Evolutionary conservation across 2,888 invertebrate genomes (phyloP), one percentile per base, ranked within the genome.

Genomic region (Apamea sordens): DNA sequence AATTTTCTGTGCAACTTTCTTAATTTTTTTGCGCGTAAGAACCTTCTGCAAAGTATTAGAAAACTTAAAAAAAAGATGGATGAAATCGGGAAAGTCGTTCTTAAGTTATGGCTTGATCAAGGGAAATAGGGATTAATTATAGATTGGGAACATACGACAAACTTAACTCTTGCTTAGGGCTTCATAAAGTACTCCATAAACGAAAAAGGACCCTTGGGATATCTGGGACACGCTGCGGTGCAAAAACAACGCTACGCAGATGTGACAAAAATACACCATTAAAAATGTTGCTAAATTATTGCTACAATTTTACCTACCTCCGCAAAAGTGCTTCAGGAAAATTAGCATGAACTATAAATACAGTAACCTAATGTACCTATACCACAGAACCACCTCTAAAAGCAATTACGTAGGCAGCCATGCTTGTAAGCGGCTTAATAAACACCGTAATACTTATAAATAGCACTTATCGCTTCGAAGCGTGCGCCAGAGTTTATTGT

Each of bases 401-500:
- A 59, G 3, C 36, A 1, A 61, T 72, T 44, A 65, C 61, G 36
- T 73, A 50, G 59, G n/a, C 59, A 73, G 15, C 44, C 28, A 63
- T 50, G 44, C 32, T 44, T 75, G 69, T 73, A 41, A 75, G 64
- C 73, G 24, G 73, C 18, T 77, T 63, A 75, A 73, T 77, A 68
- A 70, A 77, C 82, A 77, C 74, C 44, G 89, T 90, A 87, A 90
- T 77, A 61, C 44, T 82, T 89, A 88, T 83, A 90, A 85, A 88
- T 90, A 90, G 83, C 72, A 74, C 73, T 90, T 86, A 86, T 83
- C 77, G 74, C 44, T 13, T 8, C 85, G 67, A 63, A 76, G 32
- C 75, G 71, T 76, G 70, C 53, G 73, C 68, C 13, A 15, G 69
- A 85, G 50, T 77, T 73, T 80, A 87, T 87, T 85, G 88, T 77